A percentile compares a stretch with the other conserved stretches of the same genome.
phyloP scores from a whole-genome alignment of 2,797 vertebrate genomes.

The Ptychobarbus kaznakovi region DNA sequence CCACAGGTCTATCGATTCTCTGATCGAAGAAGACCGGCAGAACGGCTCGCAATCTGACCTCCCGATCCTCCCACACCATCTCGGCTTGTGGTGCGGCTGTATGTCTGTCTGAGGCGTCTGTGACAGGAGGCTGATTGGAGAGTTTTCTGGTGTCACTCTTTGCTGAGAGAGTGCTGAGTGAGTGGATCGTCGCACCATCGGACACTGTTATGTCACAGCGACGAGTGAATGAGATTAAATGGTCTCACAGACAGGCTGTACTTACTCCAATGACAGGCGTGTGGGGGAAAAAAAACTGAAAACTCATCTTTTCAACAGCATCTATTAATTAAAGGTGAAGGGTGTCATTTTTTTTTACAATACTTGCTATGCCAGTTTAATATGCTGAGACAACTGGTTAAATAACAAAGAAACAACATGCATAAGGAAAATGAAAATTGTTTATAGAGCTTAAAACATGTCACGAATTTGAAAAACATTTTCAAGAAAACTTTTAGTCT shows the following conservation, averaged over 20 bases:
- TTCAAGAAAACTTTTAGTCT: neutral
- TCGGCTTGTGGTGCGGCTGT: neutral
- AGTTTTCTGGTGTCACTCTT: constrained; percentile 15
- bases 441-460: neutral
- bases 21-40: constrained; percentile 14
- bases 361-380: neutral
- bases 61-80: constrained; percentile 12
- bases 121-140: constrained; percentile 6
- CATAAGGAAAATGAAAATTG: neutral
- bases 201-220: neutral
- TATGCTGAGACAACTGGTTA: neutral
- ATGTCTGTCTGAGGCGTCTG: neutral
- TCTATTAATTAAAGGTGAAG: neutral
- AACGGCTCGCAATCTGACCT: neutral
- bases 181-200: neutral
- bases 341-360: neutral
- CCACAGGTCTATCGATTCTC: constrained; percentile 12
- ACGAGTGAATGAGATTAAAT: constrained; percentile 21
- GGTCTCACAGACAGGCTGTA: neutral
- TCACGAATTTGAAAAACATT: neutral
- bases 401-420: neutral
- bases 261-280: constrained; percentile 15
- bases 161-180: neutral
- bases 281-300: neutral
- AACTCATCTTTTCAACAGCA: neutral